Percentiles rank a stretch among this genome's conserved stretches.
Conservation (phyloP, 2,797 vertebrate species). For the Vultur gryphus region DNA sequence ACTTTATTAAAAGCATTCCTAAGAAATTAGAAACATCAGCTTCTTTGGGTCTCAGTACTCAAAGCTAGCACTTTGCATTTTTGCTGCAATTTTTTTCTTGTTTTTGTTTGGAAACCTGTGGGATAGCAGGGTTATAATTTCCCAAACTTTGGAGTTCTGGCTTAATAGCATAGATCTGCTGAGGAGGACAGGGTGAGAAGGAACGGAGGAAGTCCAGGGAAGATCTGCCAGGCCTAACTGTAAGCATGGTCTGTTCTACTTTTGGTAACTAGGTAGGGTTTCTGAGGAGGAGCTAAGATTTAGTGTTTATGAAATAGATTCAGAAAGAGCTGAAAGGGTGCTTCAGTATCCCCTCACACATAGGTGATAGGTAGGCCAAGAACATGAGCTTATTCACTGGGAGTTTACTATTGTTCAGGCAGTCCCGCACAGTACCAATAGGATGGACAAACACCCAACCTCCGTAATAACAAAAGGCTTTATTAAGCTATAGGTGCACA, state of each 20-base stretch:
- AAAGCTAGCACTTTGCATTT: not conserved
- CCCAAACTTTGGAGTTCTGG: not conserved
- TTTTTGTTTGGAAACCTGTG: not conserved
- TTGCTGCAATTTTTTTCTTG: not conserved
- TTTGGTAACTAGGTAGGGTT: not conserved
- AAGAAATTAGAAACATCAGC: not conserved
- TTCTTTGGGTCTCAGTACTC: not conserved
- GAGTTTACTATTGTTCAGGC: not conserved
- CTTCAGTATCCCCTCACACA: not conserved
- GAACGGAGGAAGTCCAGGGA: not conserved
- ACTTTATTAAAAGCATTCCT: conserved; percentile 35
- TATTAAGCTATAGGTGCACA: not conserved
- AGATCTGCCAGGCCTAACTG: not conserved
- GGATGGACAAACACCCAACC: not conserved
- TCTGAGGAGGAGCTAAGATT: not conserved
- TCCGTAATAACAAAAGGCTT: not conserved
- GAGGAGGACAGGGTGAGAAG: not conserved
- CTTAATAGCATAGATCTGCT: not conserved
- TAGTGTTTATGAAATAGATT: not conserved
- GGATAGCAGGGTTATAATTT: not conserved
- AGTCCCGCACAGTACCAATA: not conserved
- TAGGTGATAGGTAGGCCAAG: not conserved
- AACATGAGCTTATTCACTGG: not conserved
- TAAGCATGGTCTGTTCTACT: not conserved
- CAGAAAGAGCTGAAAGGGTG: not conserved